Base-by-base conservation (phyloP, 2,797 vertebrate species). In the Anolis apletophallus region DNA sequence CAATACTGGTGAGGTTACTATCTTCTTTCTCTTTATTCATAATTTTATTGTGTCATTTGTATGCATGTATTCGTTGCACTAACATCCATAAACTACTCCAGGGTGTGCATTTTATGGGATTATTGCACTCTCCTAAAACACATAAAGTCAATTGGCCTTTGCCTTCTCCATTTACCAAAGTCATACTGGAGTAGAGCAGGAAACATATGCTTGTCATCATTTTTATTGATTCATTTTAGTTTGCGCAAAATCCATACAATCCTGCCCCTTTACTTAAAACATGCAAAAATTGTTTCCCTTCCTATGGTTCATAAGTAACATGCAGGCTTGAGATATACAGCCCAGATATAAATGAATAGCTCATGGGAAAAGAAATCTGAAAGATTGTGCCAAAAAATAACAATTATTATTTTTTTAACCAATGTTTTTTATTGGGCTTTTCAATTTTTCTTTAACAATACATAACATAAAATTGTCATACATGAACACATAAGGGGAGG, bases 211-310 rank as follows among this genome's bases (percentile, higher is more conserved):
- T 13, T 84, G 8, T 34, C 10, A 9, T 83, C 77, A 88, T n/a
- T 26, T 86, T 85, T 86, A 91, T 69, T 81, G 52, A 36, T 34
- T 59, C 57, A 82, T 81, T 88, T 81, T 72, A 55, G 77, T 82
- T 90, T 82, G 89, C 88, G 61, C 52, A 85, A 72, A 77, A 88
- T 26, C 2, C 26, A 34, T 32, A 29, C 79, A 85, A 85, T 11
- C 14, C 3, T 21, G 14, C 79, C 64, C 32, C 86, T 81, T 73
- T 67, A 36, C 72, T 81, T 79, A 21, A 71, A 79, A 50, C 73
- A 87, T 64, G 68, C 29, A 83, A 80, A 86, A 46, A 83, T 74
- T 17, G 52, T 23, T 80, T 19, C 80, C 21, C 34, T n/a, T 17
- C 69, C 4, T 0, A 29, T 84, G 3, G n/a, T 6, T 83, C 80